These are phyloP conservation scores for Sander lucioperca DNA, from an alignment of 2,113 vertebrate genomes.

Conservation along the genomic window DNA sequence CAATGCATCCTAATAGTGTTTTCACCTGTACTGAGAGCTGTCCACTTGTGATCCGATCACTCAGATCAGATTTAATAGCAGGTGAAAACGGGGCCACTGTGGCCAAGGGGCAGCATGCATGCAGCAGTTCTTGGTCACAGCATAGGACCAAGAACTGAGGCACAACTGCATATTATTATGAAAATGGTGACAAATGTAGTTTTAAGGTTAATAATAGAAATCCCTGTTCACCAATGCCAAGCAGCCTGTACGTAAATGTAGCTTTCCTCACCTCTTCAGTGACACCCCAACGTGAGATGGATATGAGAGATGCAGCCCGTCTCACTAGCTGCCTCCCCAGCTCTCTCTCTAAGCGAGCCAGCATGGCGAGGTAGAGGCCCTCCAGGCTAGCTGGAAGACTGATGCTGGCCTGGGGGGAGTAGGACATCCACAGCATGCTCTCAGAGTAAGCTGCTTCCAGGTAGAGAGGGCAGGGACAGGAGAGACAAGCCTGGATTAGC, in stretches of 20 bases:
- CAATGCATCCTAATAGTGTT: too few relatives aligned
- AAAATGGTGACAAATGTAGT: neutral
- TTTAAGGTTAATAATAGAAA: neutral
- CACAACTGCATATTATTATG: neutral
- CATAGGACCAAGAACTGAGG: neutral
- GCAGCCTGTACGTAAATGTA: neutral
- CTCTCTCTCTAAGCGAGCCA: constrained; percentile 74
- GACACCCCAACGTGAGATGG: constrained; percentile 76
- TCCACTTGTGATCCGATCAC: too few relatives aligned
- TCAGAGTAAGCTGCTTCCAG: constrained; percentile 73
- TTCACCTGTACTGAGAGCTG: too few relatives aligned
- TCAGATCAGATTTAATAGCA: too few relatives aligned
- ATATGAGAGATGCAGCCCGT: constrained; percentile 68
- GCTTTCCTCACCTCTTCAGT: constrained; percentile 68
- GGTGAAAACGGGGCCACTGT: neutral
- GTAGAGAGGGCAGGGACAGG: constrained; percentile 80
- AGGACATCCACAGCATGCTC: constrained; percentile 77
- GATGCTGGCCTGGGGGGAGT: constrained; percentile 50
- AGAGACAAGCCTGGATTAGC: constrained; percentile 70
- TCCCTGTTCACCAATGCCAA: neutral
- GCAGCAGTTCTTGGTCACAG: too few relatives aligned
- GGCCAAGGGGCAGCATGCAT: neutral
- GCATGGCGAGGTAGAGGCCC: constrained; percentile 67
- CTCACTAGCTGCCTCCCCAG: constrained; percentile 77
- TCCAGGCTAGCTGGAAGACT: constrained; percentile 61